A percentile compares a stretch with the other conserved stretches of the same genome.
Evolutionary conservation across 2,888 invertebrate species (phyloP).

Genomic region (Drosophila hamatofila): DNA sequence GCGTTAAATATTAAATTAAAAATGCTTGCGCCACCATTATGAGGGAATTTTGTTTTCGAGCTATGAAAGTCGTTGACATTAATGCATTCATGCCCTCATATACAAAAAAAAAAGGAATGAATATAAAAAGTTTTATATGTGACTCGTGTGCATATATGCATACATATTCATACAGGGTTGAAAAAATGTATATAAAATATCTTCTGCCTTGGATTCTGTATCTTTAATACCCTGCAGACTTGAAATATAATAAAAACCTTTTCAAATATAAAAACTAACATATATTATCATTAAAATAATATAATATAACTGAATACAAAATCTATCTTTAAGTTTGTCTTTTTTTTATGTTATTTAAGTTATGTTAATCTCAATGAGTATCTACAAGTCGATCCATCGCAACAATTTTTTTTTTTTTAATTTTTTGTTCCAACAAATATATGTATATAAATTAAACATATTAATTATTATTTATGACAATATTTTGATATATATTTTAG

Average conservation of each 20-base stretch:
- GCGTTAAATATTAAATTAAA: slow-evolving; percentile 73
- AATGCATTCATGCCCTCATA: slow-evolving; percentile 75
- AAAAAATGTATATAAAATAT: background rate
- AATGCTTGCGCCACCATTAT: slow-evolving; percentile 57
- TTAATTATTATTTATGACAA: slow-evolving; percentile 79
- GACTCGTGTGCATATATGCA: background rate
- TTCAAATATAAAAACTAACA: background rate
- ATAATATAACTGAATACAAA: background rate
- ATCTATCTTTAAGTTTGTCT: too few relatives aligned
- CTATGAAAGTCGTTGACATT: slow-evolving; percentile 51
- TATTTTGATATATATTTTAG: slow-evolving; percentile 62
- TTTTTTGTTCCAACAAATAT: slow-evolving; percentile 33
- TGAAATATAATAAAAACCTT: background rate
- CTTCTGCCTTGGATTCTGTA: background rate
- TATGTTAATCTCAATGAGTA: background rate
- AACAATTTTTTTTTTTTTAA: background rate
- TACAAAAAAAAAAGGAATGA: slow-evolving; percentile 37
- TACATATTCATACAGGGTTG: slow-evolving; percentile 14
- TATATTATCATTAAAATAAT: background rate
- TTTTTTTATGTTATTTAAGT: background rate
- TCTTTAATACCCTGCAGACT: slow-evolving; percentile 8
- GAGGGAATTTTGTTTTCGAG: slow-evolving; percentile 32
- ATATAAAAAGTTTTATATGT: slow-evolving; percentile 35
- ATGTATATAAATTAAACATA: slow-evolving; percentile 31
- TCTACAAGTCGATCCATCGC: background rate